phyloP scores from a whole-genome alignment of 2,797 vertebrate species.

The Coranthus polyacanthus region DNA sequence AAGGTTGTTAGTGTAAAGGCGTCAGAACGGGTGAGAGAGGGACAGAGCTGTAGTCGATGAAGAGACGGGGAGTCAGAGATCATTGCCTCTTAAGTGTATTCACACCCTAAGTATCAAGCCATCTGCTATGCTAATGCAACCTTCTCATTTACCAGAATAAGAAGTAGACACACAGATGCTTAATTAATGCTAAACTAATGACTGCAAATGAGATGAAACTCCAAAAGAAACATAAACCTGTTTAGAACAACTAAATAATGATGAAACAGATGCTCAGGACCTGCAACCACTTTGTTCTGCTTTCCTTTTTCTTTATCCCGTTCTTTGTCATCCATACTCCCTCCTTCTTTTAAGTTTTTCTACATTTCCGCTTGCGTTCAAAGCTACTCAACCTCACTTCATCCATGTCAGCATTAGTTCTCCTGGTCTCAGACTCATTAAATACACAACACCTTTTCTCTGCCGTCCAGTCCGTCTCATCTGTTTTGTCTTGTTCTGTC shows the following conservation, averaged over 20 bases:
- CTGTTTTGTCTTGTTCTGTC: no score
- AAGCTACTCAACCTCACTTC: no score
- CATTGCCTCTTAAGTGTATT: conserved; percentile 51
- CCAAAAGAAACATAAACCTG: conserved; percentile 54
- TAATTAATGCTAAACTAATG: conserved; percentile 63
- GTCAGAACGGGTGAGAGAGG: neutral
- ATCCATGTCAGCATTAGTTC: no score
- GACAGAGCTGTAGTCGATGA: neutral
- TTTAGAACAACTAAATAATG: conserved; percentile 35
- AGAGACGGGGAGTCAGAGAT: conserved; percentile 23
- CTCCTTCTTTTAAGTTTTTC: no score
- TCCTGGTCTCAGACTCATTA: no score
- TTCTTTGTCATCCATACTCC: neutral
- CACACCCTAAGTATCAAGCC: conserved; percentile 40
- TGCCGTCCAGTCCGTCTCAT: no score
- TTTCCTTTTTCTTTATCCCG: neutral
- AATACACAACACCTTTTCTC: no score
- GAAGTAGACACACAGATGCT: conserved; percentile 53
- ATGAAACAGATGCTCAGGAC: conserved; percentile 41
- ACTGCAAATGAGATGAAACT: conserved; percentile 57
- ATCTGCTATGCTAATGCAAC: conserved; percentile 64
- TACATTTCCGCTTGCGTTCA: no score
- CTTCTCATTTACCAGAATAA: conserved; percentile 60
- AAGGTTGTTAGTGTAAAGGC: neutral
- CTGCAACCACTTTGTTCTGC: neutral